Conservation (phyloP, 2,888 invertebrate genomes). For the Athetis lepigone region DNA sequence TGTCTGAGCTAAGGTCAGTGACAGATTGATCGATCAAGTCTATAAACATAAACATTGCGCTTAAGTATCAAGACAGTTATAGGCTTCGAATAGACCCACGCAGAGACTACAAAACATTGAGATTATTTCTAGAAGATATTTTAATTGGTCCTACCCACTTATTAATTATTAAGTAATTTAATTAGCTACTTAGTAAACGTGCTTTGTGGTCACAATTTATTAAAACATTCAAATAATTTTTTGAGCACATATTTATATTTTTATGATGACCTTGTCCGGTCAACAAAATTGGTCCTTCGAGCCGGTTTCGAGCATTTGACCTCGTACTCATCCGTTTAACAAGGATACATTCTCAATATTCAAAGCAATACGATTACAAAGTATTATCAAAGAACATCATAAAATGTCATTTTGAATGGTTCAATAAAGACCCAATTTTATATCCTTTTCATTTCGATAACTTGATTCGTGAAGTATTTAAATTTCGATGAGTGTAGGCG, state of each 20-base stretch:
- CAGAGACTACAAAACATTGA: background rate
- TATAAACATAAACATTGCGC: slow-evolving; percentile 33
- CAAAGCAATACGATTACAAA: slow-evolving; percentile 13
- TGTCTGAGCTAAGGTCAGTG: slow-evolving; percentile 30
- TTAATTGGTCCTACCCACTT: background rate
- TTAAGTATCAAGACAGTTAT: slow-evolving; percentile 21
- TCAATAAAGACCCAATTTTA: slow-evolving; percentile 38
- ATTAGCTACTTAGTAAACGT: background rate
- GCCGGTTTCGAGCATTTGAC: slow-evolving; percentile 9
- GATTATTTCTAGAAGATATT: background rate
- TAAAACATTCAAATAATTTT: too few species aligned
- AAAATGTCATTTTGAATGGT: slow-evolving; percentile 25
- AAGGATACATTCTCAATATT: background rate
- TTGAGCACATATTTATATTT: background rate
- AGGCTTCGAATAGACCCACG: background rate
- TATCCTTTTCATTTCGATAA: slow-evolving; percentile 29
- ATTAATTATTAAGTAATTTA: background rate
- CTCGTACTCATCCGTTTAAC: background rate
- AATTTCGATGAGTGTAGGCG: slow-evolving; percentile 34
- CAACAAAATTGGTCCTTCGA: slow-evolving; percentile 15
- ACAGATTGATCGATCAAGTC: slow-evolving; percentile 25
- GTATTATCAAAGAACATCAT: slow-evolving; percentile 1
- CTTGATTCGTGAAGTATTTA: slow-evolving; percentile 27
- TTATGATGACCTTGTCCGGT: background rate
- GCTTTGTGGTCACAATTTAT: too few species aligned